phyloP scores from a whole-genome alignment of 2,888 invertebrate species.

The Neoitamus cyanurus region DNA sequence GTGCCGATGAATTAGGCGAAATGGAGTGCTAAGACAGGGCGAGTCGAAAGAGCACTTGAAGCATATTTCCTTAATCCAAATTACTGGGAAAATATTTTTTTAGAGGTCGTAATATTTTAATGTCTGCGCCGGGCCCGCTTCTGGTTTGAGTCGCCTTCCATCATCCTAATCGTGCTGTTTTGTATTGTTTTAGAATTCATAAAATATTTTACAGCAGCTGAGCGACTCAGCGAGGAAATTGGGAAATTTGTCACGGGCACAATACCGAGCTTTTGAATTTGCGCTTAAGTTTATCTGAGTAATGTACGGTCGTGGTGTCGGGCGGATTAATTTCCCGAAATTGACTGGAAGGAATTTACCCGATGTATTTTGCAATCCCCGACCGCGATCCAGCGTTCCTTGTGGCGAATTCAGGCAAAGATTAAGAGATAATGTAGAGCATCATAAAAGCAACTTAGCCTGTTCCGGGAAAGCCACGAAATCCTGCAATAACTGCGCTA shows the following conservation, averaged over 20 bases:
- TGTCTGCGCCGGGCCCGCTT: background rate
- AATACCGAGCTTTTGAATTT: background rate
- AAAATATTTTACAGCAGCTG: slow-evolving; percentile 15
- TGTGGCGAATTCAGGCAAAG: background rate
- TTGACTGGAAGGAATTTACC: background rate
- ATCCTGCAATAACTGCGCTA: slow-evolving; percentile 1
- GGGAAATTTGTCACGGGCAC: background rate
- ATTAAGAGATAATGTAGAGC: slow-evolving; percentile 5
- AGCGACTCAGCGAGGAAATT: background rate
- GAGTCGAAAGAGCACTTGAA: background rate
- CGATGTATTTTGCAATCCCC: background rate
- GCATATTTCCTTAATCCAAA: slow-evolving; percentile 35
- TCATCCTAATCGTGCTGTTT: background rate
- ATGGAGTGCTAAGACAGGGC: slow-evolving; percentile 20
- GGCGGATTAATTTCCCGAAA: background rate
- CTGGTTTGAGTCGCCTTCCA: background rate
- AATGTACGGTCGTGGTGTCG: background rate
- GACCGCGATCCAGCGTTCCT: background rate
- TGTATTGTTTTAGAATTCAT: slow-evolving; percentile 27
- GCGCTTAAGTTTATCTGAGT: background rate
- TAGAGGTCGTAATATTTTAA: slow-evolving; percentile 16
- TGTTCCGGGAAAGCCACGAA: background rate
- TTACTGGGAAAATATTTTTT: slow-evolving; percentile 20
- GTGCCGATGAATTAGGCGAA: slow-evolving; percentile 8
- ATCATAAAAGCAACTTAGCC: slow-evolving; percentile 1